Evolutionary conservation across 2,113 vertebrate species (phyloP).

Genomic region (Ammodytes marinus): DNA sequence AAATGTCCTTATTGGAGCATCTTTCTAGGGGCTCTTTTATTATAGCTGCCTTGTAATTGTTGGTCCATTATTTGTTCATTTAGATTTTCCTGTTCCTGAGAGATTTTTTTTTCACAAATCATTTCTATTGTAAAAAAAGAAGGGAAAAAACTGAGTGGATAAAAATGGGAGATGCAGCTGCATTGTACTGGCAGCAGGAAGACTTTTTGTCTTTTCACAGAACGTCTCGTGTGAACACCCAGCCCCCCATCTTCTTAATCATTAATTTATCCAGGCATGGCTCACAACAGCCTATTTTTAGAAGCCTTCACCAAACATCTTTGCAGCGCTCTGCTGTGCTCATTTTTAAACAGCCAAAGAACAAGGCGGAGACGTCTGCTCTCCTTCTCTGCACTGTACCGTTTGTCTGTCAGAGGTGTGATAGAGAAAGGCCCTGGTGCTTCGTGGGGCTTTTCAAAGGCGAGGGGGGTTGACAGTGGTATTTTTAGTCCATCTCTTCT

Average conservation of each 20-base stretch:
- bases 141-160: background rate
- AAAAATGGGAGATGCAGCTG: background rate
- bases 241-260: constrained; percentile 61
- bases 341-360: constrained; percentile 62
- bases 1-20: background rate
- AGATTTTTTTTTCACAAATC: background rate
- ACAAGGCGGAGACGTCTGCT: constrained; percentile 41
- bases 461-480: background rate
- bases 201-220: constrained; percentile 26
- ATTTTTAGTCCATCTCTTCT: constrained; percentile 28
- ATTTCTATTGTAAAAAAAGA: background rate
- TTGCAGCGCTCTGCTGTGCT: constrained; percentile 30
- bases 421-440: constrained; percentile 4
- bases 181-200: constrained; percentile 20
- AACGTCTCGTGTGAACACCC: constrained; percentile 40
- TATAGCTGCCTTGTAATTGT: background rate
- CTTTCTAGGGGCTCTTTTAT: background rate
- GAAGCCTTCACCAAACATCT: constrained; percentile 68
- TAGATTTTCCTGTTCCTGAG: no score
- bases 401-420: constrained; percentile 19
- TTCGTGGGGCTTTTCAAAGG: constrained; percentile 27
- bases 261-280: constrained; percentile 79
- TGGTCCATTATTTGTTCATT: no score
- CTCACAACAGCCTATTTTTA: constrained; percentile 80
- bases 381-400: background rate